Conservation (phyloP, 2,797 vertebrate species). For the Sciurus carolinensis region DNA sequence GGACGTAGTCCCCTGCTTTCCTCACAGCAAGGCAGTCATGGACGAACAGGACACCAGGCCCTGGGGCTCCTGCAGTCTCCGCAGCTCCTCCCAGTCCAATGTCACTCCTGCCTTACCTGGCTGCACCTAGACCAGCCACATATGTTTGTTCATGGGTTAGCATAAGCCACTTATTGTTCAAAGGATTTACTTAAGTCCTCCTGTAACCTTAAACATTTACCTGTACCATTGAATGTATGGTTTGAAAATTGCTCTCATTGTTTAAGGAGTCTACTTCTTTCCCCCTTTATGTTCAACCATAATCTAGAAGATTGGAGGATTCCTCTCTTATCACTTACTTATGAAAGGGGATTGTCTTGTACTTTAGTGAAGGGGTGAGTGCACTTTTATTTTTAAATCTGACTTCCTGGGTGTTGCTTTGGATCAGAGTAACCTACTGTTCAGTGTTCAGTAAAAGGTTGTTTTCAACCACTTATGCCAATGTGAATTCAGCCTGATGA, state of each 20-base stretch:
- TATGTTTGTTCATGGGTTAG: not conserved
- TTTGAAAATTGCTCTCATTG: not conserved
- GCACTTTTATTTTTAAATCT: not conserved
- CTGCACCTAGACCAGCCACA: not conserved
- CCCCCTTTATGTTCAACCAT: not conserved
- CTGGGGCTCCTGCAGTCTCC: not conserved
- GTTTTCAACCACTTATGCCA: not conserved
- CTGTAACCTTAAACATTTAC: not conserved
- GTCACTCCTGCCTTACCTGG: too few species aligned
- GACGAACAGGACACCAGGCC: not conserved
- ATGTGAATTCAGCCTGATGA: not conserved
- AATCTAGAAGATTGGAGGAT: not conserved
- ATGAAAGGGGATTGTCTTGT: not conserved
- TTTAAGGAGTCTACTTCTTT: not conserved
- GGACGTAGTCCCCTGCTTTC: constrained; percentile 86
- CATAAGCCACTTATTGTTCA: not conserved
- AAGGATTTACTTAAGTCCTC: not conserved
- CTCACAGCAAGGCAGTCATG: too few species aligned
- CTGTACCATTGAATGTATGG: not conserved
- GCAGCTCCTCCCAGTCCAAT: not conserved
- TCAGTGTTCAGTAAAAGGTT: not conserved
- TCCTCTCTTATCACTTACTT: not conserved
- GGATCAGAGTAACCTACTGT: not conserved
- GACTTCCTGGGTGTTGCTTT: not conserved
- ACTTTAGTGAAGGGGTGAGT: not conserved